Conservation (phyloP, 2,797 vertebrate genomes). For the Sandelia bainsii region DNA sequence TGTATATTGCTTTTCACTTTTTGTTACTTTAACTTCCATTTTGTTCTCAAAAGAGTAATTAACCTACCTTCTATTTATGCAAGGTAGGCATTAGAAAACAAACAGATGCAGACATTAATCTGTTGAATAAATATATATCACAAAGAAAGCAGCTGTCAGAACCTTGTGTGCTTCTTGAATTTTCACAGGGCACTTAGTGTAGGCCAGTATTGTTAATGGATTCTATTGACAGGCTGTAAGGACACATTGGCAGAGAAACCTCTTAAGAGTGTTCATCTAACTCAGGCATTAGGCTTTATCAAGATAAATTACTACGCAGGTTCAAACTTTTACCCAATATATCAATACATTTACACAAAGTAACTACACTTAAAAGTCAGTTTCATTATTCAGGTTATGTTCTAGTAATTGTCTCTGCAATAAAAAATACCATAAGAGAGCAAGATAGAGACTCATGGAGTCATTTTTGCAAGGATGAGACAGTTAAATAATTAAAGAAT, state of each 20-base stretch:
- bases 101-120: too few relatives aligned
- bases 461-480: neutral
- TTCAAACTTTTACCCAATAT: constrained; percentile 2
- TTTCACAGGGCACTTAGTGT: too few relatives aligned
- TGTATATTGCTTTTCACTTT: too few relatives aligned
- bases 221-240: too few relatives aligned
- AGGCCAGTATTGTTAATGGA: too few relatives aligned
- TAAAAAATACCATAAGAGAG: neutral
- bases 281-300: neutral
- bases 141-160: too few relatives aligned
- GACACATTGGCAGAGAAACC: constrained; percentile 7
- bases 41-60: too few relatives aligned
- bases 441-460: neutral
- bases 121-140: too few relatives aligned
- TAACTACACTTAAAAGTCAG: neutral
- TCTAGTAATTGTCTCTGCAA: neutral
- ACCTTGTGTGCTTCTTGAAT: too few relatives aligned
- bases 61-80: too few relatives aligned
- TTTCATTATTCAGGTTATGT: constrained; percentile 1
- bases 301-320: neutral
- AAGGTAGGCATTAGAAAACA: too few relatives aligned
- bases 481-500: neutral
- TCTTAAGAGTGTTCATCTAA: neutral
- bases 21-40: too few relatives aligned
- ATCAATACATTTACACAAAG: neutral